Conservation (phyloP, 1,140 invertebrate genomes). For the Penaeus japonicus region DNA sequence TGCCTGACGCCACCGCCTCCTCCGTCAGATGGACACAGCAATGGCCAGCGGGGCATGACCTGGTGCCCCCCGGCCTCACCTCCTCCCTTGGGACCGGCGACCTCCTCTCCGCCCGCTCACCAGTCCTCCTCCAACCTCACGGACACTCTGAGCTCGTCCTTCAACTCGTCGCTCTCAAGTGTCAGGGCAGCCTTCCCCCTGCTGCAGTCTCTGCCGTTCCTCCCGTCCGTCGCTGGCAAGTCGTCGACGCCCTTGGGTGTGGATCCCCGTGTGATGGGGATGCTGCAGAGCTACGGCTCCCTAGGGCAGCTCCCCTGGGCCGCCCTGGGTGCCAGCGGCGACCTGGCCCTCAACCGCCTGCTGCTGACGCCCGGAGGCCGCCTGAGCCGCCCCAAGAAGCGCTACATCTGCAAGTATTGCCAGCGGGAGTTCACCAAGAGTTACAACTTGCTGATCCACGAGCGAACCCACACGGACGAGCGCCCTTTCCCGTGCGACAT, state of each 20-base stretch:
- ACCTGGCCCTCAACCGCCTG: constrained; percentile 47
- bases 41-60: background rate
- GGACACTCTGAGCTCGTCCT: background rate
- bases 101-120: constrained; percentile 37
- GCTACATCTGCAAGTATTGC: constrained; percentile 71
- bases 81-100: constrained; percentile 3
- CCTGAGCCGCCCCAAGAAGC: constrained; percentile 88
- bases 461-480: constrained; percentile 69
- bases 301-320: constrained; percentile 45
- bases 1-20: background rate
- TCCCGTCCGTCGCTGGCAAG: background rate
- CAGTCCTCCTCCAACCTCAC: constrained; percentile 7
- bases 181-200: constrained; percentile 13
- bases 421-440: constrained; percentile 58
- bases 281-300: constrained; percentile 19
- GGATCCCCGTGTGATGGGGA: constrained; percentile 36
- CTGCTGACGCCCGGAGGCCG: constrained; percentile 45
- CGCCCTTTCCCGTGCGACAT: constrained; percentile 72
- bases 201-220: constrained; percentile 34
- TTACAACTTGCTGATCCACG: constrained; percentile 62
- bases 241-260: constrained; percentile 18
- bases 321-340: constrained; percentile 19
- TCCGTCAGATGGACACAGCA: constrained; percentile 21
- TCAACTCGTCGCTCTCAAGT: constrained; percentile 7
- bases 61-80: constrained; percentile 44